Evolutionary conservation across 2,113 vertebrate genomes (phyloP).

Genomic region (Clarias macrocephalus): DNA sequence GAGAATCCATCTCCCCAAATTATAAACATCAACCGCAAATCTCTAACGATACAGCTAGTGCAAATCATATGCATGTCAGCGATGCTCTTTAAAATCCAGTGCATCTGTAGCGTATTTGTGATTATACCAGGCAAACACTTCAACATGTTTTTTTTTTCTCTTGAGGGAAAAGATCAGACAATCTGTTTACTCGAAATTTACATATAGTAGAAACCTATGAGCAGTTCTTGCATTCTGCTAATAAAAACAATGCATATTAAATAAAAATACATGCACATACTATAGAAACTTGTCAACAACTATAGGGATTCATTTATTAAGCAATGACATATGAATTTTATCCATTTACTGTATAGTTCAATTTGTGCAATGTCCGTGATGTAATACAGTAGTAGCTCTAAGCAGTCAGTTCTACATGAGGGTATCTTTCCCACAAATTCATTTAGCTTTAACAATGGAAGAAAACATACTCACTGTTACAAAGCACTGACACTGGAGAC

Average conservation of each 20-base stretch:
- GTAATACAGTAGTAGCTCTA: not conserved
- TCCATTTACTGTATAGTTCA: too few relatives aligned
- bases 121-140: not conserved
- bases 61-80: not conserved
- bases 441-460: not conserved
- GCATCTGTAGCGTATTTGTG: too few relatives aligned
- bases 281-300: not conserved
- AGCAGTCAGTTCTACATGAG: not conserved
- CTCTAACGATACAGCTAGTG: not conserved
- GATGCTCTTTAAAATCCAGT: not conserved
- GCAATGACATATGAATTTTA: not conserved
- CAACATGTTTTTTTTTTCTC: not conserved
- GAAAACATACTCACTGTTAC: not conserved
- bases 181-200: not conserved
- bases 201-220: not conserved
- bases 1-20: not conserved
- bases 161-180: not conserved
- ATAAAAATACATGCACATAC: not conserved
- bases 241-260: too few relatives aligned
- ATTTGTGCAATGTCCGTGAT: too few relatives aligned
- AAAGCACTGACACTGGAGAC: not conserved
- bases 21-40: not conserved
- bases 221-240: not conserved
- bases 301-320: not conserved
- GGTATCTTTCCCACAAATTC: not conserved